Percentiles rank a stretch among this genome's conserved stretches.
Conservation (phyloP, 2,113 vertebrate species). For the Hylia prasina region DNA sequence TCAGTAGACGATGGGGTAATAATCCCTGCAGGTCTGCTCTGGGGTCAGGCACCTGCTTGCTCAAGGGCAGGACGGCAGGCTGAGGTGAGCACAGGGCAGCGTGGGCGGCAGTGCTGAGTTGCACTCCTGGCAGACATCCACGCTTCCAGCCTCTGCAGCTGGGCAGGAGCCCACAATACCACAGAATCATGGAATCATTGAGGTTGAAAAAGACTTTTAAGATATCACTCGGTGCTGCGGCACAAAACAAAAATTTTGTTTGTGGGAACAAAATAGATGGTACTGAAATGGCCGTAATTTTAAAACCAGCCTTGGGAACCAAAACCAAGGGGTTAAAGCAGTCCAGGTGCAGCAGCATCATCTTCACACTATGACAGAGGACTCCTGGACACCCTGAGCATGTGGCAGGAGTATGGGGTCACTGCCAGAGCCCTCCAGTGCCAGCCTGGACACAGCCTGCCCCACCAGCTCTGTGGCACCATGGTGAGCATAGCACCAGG, state of each 20-base stretch:
- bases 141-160: background rate
- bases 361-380: background rate
- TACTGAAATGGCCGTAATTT: background rate
- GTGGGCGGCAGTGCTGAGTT: accelerated
- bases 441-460: background rate
- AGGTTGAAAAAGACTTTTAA: background rate
- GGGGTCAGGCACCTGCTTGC: background rate
- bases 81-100: background rate
- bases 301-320: background rate
- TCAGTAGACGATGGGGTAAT: accelerated
- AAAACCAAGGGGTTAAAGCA: background rate
- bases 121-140: background rate
- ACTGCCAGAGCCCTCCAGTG: background rate
- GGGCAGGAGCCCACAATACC: background rate
- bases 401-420: accelerated
- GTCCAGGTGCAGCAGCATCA: background rate
- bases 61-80: background rate
- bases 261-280: background rate
- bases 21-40: background rate
- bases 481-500: accelerated
- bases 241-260: background rate
- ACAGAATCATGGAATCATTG: background rate
- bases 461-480: background rate
- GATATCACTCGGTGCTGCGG: accelerated
- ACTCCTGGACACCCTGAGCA: background rate